Conservation (phyloP, 2,113 vertebrate species). For the Felis chaus region DNA sequence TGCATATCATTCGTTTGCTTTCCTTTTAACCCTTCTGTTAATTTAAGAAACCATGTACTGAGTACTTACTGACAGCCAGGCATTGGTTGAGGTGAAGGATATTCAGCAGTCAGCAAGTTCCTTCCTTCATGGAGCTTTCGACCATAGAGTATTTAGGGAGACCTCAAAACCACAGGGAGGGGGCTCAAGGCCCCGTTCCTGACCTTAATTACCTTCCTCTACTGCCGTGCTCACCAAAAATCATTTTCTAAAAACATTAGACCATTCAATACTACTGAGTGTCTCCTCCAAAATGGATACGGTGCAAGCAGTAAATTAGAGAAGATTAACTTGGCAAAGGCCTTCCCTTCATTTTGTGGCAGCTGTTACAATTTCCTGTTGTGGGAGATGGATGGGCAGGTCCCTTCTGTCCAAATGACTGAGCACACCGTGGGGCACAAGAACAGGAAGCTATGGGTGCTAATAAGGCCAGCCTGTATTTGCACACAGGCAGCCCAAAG, state of each 20-base stretch:
- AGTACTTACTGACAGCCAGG: not conserved
- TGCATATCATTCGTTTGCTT: not conserved
- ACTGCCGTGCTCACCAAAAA: conserved; percentile 37
- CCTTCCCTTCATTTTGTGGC: conserved; percentile 65
- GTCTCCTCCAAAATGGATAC: conserved; percentile 70
- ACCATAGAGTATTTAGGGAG: not conserved
- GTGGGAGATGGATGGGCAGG: conserved; percentile 33
- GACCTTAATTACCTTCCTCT: conserved; percentile 14
- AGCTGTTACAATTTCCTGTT: conserved; percentile 70
- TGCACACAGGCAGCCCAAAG: not conserved
- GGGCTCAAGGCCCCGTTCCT: not conserved
- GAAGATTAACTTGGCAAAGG: conserved; percentile 76
- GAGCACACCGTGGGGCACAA: not conserved
- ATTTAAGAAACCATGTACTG: not conserved
- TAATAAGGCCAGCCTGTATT: not conserved
- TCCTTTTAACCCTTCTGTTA: not conserved
- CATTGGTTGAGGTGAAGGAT: not conserved
- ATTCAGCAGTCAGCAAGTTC: not conserved
- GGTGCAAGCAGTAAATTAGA: conserved; percentile 72
- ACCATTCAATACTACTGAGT: conserved; percentile 77
- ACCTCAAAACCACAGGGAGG: not conserved
- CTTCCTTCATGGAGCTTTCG: not conserved
- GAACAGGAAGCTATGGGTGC: not conserved
- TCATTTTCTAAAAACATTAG: conserved; percentile 70
- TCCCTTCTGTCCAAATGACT: conserved; percentile 45